Percentiles rank a stretch among this genome's conserved stretches.
phyloP scores from a whole-genome alignment of 2,888 invertebrate species.

The Tanytarsus gracilentus region DNA sequence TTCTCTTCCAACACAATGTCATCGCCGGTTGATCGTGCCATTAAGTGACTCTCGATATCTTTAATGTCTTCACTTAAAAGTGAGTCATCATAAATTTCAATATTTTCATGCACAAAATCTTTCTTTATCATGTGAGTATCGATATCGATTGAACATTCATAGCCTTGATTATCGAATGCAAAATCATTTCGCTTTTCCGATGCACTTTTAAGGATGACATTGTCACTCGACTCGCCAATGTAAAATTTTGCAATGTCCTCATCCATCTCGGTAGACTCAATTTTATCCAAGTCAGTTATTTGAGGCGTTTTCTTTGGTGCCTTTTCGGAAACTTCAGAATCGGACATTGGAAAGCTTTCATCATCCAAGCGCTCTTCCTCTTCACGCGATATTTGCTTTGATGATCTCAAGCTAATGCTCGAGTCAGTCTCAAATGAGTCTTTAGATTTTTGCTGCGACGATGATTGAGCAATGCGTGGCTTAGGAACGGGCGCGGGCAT shows the following conservation, averaged over 20 bases:
- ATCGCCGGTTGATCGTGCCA: conserved; percentile 6
- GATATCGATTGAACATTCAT: conserved; percentile 42
- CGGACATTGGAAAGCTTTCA: conserved; percentile 30
- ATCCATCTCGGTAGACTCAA: background rate
- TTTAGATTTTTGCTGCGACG: background rate
- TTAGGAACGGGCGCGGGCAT: background rate
- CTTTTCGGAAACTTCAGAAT: conserved; percentile 20
- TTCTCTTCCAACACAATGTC: conserved; percentile 34
- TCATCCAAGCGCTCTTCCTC: conserved; percentile 29
- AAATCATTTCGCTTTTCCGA: conserved; percentile 31
- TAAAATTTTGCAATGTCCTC: conserved; percentile 34
- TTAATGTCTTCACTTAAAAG: background rate
- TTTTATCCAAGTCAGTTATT: conserved; percentile 15
- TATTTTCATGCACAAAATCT: conserved; percentile 7
- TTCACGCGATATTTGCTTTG: conserved; percentile 16
- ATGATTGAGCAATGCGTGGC: conserved; percentile 3
- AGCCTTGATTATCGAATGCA: conserved; percentile 31
- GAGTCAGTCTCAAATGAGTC: conserved; percentile 26
- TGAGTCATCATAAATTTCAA: conserved; percentile 14
- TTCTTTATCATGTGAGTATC: background rate
- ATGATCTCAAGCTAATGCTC: conserved; percentile 19
- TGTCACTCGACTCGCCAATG: conserved; percentile 42
- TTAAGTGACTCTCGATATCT: background rate
- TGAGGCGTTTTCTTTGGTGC: background rate
- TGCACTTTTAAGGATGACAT: conserved; percentile 40